Evolutionary conservation across 2,888 invertebrate species (phyloP), one percentile per base, ranked within the genome.

Genomic region (Cephus pulcher): DNA sequence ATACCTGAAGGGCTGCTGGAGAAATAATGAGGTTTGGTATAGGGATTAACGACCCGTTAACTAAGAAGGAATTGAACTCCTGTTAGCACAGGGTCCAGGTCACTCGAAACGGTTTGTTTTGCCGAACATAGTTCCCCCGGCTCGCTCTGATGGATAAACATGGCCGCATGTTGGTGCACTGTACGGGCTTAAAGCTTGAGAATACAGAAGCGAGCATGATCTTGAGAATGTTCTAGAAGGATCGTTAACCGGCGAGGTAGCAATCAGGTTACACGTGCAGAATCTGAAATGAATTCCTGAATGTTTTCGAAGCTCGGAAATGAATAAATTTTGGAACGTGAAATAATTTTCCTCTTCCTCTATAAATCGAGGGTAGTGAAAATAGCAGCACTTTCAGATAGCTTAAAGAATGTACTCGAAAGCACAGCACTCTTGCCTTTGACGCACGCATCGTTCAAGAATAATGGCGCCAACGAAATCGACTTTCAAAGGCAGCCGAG

Each of bases 1-100:
- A 56, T 56, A 23, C 23, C 56, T 23, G 23, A 23, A 56, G 56
- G 40, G 15, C 15, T 23, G 23, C 56, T 56, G 56, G 56, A 23
- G 23, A 56, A 9, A 56, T 56, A 56, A 56, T 56, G 23, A 23
- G 2, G 9, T 56, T 56, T 23, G 56, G 56, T 56, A 56, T 68
- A 30, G 75, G 82, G 78, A 83, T 83, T 83, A 82, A 82, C 82
- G 79, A 82, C 76, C 79, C 76, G 56, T 56, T 30, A 68, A 75
- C 37, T 73, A 56, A 23, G 80, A 76, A 71, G 56, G 76, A 76
- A 76, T 80, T 83, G 32, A 75, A 81, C 74, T 79, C 68, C 70
- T 75, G 81, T 78, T 80, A 70, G 71, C 73, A 12, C 32, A 71
- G 33, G 23, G 30, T 71, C 11, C 15, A 71, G 56, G 23, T 56